Conservation (phyloP, 2,797 vertebrate species). For the Sebastes diaconus region DNA sequence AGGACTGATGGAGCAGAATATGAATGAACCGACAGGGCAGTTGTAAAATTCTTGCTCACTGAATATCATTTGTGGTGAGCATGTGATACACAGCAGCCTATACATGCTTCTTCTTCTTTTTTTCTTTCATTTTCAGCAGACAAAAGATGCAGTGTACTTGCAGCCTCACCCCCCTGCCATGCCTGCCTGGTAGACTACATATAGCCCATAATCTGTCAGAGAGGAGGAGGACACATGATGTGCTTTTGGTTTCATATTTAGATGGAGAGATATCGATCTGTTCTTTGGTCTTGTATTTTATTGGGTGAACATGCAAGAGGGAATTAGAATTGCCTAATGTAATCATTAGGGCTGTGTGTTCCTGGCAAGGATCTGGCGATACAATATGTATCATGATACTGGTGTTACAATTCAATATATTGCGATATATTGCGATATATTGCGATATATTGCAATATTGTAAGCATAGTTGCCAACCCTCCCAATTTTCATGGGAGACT, state of each 20-base stretch:
- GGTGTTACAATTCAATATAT: too few relatives aligned
- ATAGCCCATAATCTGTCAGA: slow-evolving; percentile 26
- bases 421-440: too few relatives aligned
- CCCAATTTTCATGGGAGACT: too few relatives aligned
- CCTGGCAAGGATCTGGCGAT: too few relatives aligned
- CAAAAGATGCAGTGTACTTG: slow-evolving; percentile 75
- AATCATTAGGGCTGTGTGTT: too few relatives aligned
- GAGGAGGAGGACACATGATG: slow-evolving; percentile 2
- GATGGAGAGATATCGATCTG: background rate
- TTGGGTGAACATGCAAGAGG: background rate
- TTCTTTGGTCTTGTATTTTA: background rate
- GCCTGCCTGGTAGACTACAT: slow-evolving; percentile 1
- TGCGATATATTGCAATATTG: too few relatives aligned
- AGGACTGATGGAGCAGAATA: slow-evolving; percentile 46
- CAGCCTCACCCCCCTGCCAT: slow-evolving; percentile 49
- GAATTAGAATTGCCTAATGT: background rate
- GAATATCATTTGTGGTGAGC: background rate
- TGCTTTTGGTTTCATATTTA: slow-evolving; percentile 23
- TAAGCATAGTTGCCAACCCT: too few relatives aligned
- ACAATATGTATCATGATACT: too few relatives aligned
- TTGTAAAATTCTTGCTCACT: background rate
- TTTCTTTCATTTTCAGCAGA: slow-evolving; percentile 55
- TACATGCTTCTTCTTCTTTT: background rate
- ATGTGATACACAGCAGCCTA: background rate
- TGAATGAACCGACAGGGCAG: slow-evolving; percentile 52